Base-by-base conservation (phyloP, 2,113 vertebrate species). In the Thomomys bottae region DNA sequence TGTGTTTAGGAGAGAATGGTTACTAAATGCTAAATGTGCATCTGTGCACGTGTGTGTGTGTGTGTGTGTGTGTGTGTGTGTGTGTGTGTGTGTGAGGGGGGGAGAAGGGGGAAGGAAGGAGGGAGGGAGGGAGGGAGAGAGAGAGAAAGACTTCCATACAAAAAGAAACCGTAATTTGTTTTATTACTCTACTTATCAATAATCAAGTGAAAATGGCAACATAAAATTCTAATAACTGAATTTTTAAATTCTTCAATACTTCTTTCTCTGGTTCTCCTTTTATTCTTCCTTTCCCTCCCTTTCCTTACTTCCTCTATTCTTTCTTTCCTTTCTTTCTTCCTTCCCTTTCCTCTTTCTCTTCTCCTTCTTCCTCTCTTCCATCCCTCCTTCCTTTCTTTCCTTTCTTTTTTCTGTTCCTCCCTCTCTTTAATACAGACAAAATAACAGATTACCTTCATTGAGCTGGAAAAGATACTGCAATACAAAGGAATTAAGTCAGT, bases 1-100 rank as follows among this genome's bases (percentile, higher is more conserved):
- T 67, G 40, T 28, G 42, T 87, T 94, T 28, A 70, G 68, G n/a
- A 59, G 42, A 94, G 34, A 87, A 70, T 20, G 8, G 24, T 93
- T 68, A 75, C 38, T 38, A 76, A 83, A 49, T 12, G 6, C n/a
- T 45, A 18, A 23, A 66, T 26, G 36, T 42, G 5, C 68, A 10
- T n/a, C 7, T 57, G 57, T 67, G 73, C n/a, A n/a, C n/a, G 14
- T 68, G 59, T 54, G 73, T 78, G 80, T 61, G 34, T 34, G 49
- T 54, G 49, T 17, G 49, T 68, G 59, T 54, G 73, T 78, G 80
- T 61, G 34, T 34, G 49, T 54, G 49, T 17, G 49, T n/a, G 14
- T 68, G 59, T 54, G 73, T 78, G 80, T 61, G 34, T 34, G 49
- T 54, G 49, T 17, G 49, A 54, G 49, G 18, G 49, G 18, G 49